Evolutionary conservation across 92 coral and sea anemone genomes (phyloP), one percentile per base, ranked within the genome.

Genomic region (Metridium senile): DNA sequence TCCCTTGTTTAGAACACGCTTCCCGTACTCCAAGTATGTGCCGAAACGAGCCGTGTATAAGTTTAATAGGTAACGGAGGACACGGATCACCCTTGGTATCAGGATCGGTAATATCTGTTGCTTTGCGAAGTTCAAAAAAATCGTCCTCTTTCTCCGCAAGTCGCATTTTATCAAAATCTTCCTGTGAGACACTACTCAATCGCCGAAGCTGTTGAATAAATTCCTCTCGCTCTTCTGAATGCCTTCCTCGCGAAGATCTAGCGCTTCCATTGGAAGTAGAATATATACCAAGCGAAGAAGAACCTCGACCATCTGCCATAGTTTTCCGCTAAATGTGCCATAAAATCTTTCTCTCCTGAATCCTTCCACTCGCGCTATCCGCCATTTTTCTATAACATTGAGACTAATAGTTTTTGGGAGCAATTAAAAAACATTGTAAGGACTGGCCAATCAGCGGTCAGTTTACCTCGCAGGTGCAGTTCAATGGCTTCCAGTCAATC

Each of bases 1-100:
- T 96, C 18, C 99, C 99, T 71, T 96, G 93, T 73, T 96, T 96
- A 25, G 99, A 96, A 70, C 99, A 96, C 31, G 97, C 97, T 74
- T 96, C 99, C 11, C 97, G 87, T 10, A 96, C 99, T 13, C 99
- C 99, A 1, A 96, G 83, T 25, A 96, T 77, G 54, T 93, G 93
- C 54, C 97, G 82, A 74, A 96, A 96, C 0, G 98, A 86, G 13
- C 97, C 97, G 20, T 93, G 99, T 47, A 96, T 93, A 3, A 96
- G 81, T 70, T 96, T 96, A 25, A 96, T 96, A 9, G 99, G 97
- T 9, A 96, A 79, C 23, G 97, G 90, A 0, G 99, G 97, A 74
- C 97, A 93, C 0, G 97, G 93, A 51, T 96, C 99, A 17, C 97
- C 92, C 49, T 96, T 86, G 2, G 99, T 96, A 52, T 96, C 99